Evolutionary conservation across 1,140 invertebrate genomes (phyloP).

Genomic region (Cyclargus thomasi): DNA sequence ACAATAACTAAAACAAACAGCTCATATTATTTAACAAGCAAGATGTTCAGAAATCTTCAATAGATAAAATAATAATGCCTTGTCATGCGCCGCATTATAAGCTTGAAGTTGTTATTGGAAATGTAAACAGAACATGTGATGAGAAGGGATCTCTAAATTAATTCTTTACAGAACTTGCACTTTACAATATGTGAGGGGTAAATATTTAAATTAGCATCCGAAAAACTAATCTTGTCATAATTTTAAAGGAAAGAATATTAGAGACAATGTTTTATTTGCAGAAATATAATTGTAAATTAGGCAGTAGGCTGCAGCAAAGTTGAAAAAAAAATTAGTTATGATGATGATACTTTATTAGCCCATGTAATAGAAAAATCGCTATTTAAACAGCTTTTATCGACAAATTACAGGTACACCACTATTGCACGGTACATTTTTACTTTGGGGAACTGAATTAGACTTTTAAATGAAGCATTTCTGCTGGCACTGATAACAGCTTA

Average conservation of each 20-base stretch:
- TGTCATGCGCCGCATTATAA: neutral
- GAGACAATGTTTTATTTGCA: too few relatives aligned
- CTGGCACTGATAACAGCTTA: slow-evolving; percentile 4
- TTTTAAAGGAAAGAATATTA: too few relatives aligned
- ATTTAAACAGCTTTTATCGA: neutral
- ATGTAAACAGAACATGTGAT: neutral
- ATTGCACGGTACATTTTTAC: neutral
- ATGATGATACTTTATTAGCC: neutral
- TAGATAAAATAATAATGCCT: neutral
- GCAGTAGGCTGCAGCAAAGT: too few relatives aligned
- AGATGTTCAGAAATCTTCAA: neutral
- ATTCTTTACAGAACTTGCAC: too few relatives aligned
- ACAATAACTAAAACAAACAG: neutral
- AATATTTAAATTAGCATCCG: too few relatives aligned
- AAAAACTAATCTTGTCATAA: too few relatives aligned
- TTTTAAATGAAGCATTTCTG: slow-evolving; percentile 13
- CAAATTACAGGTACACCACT: neutral
- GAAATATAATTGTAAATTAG: too few relatives aligned
- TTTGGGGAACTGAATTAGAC: neutral
- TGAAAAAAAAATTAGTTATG: too few relatives aligned
- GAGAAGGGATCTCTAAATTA: too few relatives aligned
- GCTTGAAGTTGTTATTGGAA: neutral
- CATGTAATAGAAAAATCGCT: neutral
- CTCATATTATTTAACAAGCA: neutral
- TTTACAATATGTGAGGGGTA: too few relatives aligned